Evolutionary conservation across 2,888 invertebrate genomes (phyloP), one percentile per base, ranked within the genome.

Genomic region (Campaea margaritaria): DNA sequence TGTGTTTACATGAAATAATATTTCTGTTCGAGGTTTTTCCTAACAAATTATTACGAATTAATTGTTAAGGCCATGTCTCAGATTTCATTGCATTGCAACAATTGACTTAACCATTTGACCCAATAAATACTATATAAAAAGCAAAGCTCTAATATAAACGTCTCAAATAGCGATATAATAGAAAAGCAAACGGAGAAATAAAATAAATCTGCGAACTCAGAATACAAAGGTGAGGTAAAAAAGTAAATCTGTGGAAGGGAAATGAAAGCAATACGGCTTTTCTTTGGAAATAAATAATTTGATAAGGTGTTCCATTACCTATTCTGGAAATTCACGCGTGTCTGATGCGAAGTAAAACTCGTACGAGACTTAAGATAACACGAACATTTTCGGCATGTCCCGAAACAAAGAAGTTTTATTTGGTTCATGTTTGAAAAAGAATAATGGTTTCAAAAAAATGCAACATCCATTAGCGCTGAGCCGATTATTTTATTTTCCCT

Each of bases 381-480:
- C 34, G 16, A 42, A 42, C 31, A 46, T 46, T 56, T 56, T 51
- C 49, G 21, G 21, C 21, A 21, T 21, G 21, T 21, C 2, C 21
- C 21, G 57, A 58, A 54, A 58, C 38, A 62, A 51, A 14, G 45
- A 49, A 49, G 31, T 45, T 34, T 46, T 15, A n/a, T n/a, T n/a
- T n/a, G n/a, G n/a, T n/a, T n/a, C n/a, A n/a, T n/a, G n/a, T n/a
- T 39, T 50, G 34, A 44, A 45, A 43, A 44, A 12, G 51, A 46
- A 46, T 52, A 51, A 58, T 47, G 42, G 58, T 53, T 72, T 72
- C 68, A 74, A 68, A 79, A 72, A 69, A 73, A 71, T 69, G 65
- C 44, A 49, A 76, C 72, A 68, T 68, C 80, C 79, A 81, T 80
- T 81, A 80, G 76, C 64, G 66, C 62, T 63, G 74, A 76, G 73